These are phyloP conservation scores for Phacellophora camtschatica DNA, from an alignment of 30 jellyfish, hydroid and myxozoan genomes.

Conservation along the genomic window DNA sequence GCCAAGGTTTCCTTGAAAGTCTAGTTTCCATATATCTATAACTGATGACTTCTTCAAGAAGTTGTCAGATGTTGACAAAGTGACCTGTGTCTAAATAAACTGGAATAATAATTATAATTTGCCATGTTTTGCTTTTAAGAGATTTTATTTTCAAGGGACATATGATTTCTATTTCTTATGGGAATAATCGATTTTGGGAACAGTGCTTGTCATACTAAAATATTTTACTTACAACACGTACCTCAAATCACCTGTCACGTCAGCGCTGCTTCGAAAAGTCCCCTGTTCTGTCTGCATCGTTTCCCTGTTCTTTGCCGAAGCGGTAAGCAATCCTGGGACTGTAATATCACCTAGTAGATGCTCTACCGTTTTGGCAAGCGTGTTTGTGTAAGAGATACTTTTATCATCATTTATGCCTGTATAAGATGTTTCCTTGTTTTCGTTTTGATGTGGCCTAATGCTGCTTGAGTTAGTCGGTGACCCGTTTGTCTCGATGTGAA, in stretches of 20 bases:
- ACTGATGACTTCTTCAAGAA: no score
- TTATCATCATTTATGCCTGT: background rate
- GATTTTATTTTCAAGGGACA: no score
- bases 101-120: no score
- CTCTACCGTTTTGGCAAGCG: slow-evolving; percentile 16
- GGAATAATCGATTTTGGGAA: no score
- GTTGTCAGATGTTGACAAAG: no score
- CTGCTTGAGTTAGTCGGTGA: background rate
- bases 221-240: background rate
- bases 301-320: background rate
- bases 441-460: background rate
- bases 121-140: no score
- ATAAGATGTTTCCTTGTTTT: background rate
- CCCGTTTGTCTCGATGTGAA: background rate
- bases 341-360: slow-evolving; percentile 10
- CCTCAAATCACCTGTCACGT: background rate
- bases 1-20: no score
- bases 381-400: slow-evolving; percentile 6
- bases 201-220: no score
- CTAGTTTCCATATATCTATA: no score
- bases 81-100: no score
- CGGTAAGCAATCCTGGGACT: slow-evolving; percentile 21
- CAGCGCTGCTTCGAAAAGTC: background rate
- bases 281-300: background rate
- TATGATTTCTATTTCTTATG: no score